phyloP scores from a whole-genome alignment of 2,797 vertebrate genomes.

The Enteromius fasciolatus region DNA sequence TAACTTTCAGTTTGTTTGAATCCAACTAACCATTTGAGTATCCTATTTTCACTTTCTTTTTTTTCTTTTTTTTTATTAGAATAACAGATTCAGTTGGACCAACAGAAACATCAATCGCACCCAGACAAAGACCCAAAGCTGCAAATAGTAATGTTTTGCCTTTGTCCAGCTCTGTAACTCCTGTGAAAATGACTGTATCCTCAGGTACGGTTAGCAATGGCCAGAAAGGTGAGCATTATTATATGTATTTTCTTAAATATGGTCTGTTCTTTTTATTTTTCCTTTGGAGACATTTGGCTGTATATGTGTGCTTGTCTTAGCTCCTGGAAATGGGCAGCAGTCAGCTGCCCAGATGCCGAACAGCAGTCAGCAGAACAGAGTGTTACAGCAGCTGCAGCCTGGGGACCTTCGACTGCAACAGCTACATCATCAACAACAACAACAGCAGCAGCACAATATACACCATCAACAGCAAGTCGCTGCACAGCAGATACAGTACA shows the following conservation, averaged over 20 bases:
- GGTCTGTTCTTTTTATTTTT: background rate
- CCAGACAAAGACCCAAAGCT: constrained; percentile 95
- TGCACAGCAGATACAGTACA: constrained; percentile 83
- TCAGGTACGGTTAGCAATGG: constrained; percentile 81
- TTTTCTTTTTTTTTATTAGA: constrained; percentile 69
- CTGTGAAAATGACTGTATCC: constrained; percentile 85
- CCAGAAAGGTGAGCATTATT: constrained; percentile 83
- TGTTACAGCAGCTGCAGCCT: constrained; percentile 94
- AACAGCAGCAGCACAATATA: constrained; percentile 74
- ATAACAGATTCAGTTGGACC: constrained; percentile 93
- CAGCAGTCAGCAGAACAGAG: constrained; percentile 82
- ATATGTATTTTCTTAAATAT: background rate
- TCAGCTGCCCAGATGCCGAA: constrained; percentile 69
- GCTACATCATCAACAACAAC: constrained; percentile 76
- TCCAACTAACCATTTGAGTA: background rate
- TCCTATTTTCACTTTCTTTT: background rate
- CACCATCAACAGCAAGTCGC: constrained; percentile 77
- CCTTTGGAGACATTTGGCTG: background rate
- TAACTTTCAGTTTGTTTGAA: background rate
- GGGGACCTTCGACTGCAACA: constrained; percentile 92
- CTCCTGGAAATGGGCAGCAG: constrained; percentile 71
- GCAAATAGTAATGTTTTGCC: constrained; percentile 82
- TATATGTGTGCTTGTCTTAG: constrained; percentile 49
- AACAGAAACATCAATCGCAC: constrained; percentile 98
- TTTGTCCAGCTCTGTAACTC: constrained; percentile 87